Conservation (phyloP, 2,113 vertebrate genomes). For the Equus przewalskii region DNA sequence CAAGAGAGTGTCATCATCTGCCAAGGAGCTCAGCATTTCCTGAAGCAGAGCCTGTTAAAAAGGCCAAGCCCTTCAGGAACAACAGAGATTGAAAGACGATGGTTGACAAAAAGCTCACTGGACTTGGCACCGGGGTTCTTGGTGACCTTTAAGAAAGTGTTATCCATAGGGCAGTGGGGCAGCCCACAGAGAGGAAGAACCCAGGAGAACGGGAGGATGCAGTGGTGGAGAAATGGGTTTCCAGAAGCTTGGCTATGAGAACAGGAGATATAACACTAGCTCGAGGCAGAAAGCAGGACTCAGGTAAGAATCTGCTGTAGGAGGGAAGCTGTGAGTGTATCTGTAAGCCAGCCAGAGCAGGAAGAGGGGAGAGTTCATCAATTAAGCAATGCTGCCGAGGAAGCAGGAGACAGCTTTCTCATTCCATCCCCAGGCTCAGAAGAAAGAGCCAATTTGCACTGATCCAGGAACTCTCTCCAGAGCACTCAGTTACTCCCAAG, state of each 20-base stretch:
- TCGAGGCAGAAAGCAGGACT: background rate
- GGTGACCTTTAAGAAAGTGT: background rate
- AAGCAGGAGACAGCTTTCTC: background rate
- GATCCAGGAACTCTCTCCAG: background rate
- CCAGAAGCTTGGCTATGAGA: background rate
- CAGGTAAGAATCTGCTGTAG: background rate
- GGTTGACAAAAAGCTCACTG: background rate
- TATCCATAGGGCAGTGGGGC: no score
- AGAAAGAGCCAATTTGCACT: background rate
- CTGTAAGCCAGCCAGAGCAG: background rate
- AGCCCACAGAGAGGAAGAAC: background rate
- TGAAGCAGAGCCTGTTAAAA: background rate
- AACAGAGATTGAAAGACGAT: background rate
- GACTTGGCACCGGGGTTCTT: background rate
- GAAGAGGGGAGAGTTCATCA: background rate
- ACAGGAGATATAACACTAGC: background rate
- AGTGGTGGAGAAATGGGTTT: background rate
- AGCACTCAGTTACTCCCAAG: rapidly evolving
- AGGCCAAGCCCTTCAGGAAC: background rate
- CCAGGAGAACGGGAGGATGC: rapidly evolving
- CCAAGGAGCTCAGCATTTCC: background rate
- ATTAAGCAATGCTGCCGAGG: background rate
- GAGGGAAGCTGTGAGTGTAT: background rate
- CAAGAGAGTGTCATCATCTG: background rate
- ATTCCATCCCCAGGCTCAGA: background rate